These are phyloP conservation scores for Prostheceraeus crozeri DNA, from an alignment of 2,888 invertebrate genomes.

Conservation along the genomic window DNA sequence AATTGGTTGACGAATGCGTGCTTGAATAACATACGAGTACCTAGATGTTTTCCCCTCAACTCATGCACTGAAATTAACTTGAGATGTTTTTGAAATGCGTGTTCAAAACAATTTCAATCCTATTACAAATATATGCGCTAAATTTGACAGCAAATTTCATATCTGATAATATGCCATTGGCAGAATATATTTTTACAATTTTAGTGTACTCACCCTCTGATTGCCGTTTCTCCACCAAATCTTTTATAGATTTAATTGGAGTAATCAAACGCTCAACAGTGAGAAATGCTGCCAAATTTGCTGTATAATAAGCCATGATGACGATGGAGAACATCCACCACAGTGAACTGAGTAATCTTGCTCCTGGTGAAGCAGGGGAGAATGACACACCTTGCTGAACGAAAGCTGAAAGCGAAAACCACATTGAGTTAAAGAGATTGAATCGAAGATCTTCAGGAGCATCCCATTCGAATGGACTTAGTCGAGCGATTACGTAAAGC, in stretches of 20 bases:
- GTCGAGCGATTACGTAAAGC: conserved; percentile 30
- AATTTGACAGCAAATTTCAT: too few species aligned
- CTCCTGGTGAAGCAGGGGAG: conserved; percentile 36
- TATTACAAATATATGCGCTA: too few species aligned
- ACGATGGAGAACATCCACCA: conserved; percentile 98
- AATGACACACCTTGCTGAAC: conserved; percentile 40
- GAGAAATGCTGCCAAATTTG: conserved; percentile 80
- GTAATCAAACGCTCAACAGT: conserved; percentile 87
- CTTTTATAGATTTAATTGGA: conserved; percentile 80
- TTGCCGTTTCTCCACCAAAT: conserved; percentile 67
- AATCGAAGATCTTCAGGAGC: conserved; percentile 35
- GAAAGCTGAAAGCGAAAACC: conserved; percentile 40
- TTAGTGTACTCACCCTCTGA: too few species aligned
- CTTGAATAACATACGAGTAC: too few species aligned
- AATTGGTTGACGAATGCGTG: too few species aligned
- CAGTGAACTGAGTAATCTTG: conserved; percentile 67
- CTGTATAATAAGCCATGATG: conserved; percentile 87
- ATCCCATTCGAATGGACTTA: conserved; percentile 39
- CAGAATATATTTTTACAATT: too few species aligned
- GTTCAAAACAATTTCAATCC: too few species aligned
- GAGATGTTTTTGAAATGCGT: too few species aligned
- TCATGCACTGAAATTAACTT: too few species aligned
- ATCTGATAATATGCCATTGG: too few species aligned
- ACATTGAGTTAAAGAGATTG: conserved; percentile 35
- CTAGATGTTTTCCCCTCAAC: too few species aligned